Evolutionary conservation across 2,888 invertebrate genomes (phyloP).

Genomic region (Ormia ochracea): DNA sequence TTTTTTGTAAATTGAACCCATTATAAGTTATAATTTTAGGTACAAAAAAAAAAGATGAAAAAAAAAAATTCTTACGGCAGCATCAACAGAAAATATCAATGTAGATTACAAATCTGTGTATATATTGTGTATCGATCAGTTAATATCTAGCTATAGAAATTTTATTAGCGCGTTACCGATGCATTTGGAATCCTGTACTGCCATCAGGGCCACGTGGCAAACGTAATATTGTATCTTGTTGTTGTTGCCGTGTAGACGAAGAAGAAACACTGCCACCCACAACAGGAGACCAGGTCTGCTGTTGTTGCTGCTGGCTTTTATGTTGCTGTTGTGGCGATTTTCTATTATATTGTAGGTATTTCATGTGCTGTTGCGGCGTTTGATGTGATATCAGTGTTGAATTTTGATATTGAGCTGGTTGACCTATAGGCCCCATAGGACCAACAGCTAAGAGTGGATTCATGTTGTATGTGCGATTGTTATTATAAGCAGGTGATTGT

Average conservation of each 20-base stretch:
- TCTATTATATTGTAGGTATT: slow-evolving; percentile 57
- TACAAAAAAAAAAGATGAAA: neutral
- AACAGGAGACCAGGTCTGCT: slow-evolving; percentile 73
- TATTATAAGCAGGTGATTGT: slow-evolving; percentile 51
- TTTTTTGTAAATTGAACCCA: neutral
- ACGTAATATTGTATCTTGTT: slow-evolving; percentile 79
- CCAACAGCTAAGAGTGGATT: slow-evolving; percentile 51
- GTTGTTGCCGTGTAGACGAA: slow-evolving; percentile 62
- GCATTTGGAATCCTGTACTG: slow-evolving; percentile 82
- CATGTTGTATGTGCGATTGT: slow-evolving; percentile 46
- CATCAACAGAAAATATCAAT: slow-evolving; percentile 1
- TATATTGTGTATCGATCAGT: slow-evolving; percentile 13
- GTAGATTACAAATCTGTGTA: slow-evolving; percentile 15
- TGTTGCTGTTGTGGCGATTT: slow-evolving; percentile 64
- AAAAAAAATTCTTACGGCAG: neutral
- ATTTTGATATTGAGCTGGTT: slow-evolving; percentile 52
- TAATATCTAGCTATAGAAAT: neutral
- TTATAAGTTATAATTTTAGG: neutral
- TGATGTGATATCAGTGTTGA: slow-evolving; percentile 54
- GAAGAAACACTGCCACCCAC: slow-evolving; percentile 72
- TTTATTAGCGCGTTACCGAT: slow-evolving; percentile 78
- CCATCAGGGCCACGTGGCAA: slow-evolving; percentile 89
- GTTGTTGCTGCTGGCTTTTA: slow-evolving; percentile 63
- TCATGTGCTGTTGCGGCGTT: slow-evolving; percentile 51
- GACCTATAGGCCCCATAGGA: slow-evolving; percentile 58